Base-by-base conservation (phyloP, 1,140 invertebrate species). In the Bombus pyrosoma region DNA sequence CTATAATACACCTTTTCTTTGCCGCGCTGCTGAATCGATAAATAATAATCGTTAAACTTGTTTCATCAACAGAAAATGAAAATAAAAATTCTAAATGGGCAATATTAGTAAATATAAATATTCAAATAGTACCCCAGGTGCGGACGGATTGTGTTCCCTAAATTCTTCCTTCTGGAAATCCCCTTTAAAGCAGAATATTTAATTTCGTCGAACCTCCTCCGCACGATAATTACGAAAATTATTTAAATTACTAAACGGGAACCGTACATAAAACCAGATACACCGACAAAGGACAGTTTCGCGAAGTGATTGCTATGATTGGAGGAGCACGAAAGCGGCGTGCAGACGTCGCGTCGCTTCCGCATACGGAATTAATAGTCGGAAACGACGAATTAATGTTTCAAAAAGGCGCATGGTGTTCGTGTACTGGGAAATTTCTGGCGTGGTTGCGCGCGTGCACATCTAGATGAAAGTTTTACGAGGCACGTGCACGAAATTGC, bases 321-420 rank as follows among this genome's bases (percentile, higher is more conserved):
- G 32, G 18, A 5, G 28, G 32, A 64, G 71, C 47, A 59, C 39
- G 75, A 88, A 43, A 68, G 66, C 73, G 71, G 59, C 57, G 41
- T 13, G 25, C 10, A 53, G 47, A 53, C 47, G 47, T 53, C 6
- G 81, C 68, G 69, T 18, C 81, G 81, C 78, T 75, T 47, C 77
- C 43, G 62, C 77, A 78, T 62, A 59, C 59, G 32, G 64, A 84
- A 90, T 90, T 90, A 90, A 88, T 88, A 86, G 77, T 86, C 72
- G 53, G 86, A 82, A 90, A 86, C 79, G 68, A 88, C 53, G 68
- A 43, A 90, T 90, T 86, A 90, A 90, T 88, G 79, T 90, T 90
- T 88, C 57, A 88, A 39, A 39, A 39, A 80, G 81, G 59, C 39
- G 81, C 64, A 66, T 37, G 22, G 32, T 22, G n/a, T 0, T 34